Evolutionary conservation across 2,797 vertebrate species (phyloP).

Genomic region (Hybognathus amarus): DNA sequence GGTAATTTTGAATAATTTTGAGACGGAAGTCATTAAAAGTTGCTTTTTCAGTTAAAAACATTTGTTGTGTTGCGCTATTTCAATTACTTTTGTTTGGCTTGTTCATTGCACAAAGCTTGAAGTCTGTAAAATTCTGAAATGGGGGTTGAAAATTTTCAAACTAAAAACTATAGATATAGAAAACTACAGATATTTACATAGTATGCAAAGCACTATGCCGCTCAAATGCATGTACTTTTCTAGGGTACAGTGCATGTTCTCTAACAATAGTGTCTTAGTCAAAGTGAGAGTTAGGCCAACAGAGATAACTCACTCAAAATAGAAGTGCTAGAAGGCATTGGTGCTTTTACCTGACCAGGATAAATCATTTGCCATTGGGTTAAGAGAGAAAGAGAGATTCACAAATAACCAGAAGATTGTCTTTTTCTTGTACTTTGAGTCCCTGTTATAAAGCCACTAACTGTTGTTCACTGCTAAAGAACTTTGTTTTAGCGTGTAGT

Average conservation of each 20-base stretch:
- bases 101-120: too few species aligned
- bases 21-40: too few species aligned
- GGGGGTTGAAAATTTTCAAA: too few species aligned
- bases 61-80: too few species aligned
- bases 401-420: constrained; percentile 38
- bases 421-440: neutral
- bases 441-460: neutral
- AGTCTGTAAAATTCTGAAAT: too few species aligned
- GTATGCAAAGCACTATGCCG: neutral
- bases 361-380: constrained; percentile 67
- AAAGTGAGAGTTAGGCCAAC: constrained; percentile 48
- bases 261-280: constrained; percentile 50
- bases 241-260: constrained; percentile 24
- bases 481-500: neutral
- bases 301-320: constrained; percentile 73
- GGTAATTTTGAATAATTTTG: too few species aligned
- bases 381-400: constrained; percentile 22
- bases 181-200: neutral
- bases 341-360: constrained; percentile 71
- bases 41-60: too few species aligned
- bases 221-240: neutral
- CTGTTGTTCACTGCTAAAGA: constrained; percentile 8
- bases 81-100: too few species aligned
- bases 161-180: too few species aligned
- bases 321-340: constrained; percentile 68